A percentile compares a stretch with the other conserved stretches of the same genome.
Evolutionary conservation across 2,113 vertebrate species (phyloP).

Genomic region (Promerops cafer): DNA sequence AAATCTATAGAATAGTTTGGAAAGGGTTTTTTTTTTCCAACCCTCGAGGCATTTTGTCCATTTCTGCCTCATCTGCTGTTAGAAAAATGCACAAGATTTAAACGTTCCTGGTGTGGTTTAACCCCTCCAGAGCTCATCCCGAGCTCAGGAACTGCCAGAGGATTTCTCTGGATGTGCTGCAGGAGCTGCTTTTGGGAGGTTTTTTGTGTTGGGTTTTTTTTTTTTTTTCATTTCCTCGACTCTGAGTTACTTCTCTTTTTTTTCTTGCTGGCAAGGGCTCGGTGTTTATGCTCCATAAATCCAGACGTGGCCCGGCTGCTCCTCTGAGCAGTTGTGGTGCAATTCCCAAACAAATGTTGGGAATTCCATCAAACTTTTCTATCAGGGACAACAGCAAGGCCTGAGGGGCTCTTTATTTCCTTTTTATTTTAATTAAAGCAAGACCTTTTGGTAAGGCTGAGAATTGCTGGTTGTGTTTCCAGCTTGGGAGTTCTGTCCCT

Average conservation of each 20-base stretch:
- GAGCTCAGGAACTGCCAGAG: not conserved
- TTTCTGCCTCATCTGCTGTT: not conserved
- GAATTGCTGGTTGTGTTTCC: not conserved
- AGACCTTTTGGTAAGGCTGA: not conserved
- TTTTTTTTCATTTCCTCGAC: not conserved
- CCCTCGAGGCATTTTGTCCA: constrained; percentile 8
- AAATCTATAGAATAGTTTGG: not conserved
- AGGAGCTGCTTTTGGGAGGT: not conserved
- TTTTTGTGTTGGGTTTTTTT: not conserved
- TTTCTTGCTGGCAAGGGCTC: not conserved
- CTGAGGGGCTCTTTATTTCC: not conserved
- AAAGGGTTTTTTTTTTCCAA: not conserved
- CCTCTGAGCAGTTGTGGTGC: not conserved
- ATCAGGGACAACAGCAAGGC: accelerated
- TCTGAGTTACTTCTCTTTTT: not conserved
- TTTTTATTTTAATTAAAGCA: not conserved
- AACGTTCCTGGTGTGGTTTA: not conserved
- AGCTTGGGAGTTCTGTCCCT: no score
- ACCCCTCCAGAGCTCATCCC: not conserved
- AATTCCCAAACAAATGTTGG: not conserved
- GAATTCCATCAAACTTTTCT: not conserved
- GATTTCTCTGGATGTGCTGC: not conserved
- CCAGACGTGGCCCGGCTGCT: not conserved
- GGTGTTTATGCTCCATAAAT: not conserved
- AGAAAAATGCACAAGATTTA: not conserved